These are phyloP conservation scores for Dendrocincla fuliginosa DNA, from an alignment of 2,797 vertebrate species.

Conservation along the genomic window DNA sequence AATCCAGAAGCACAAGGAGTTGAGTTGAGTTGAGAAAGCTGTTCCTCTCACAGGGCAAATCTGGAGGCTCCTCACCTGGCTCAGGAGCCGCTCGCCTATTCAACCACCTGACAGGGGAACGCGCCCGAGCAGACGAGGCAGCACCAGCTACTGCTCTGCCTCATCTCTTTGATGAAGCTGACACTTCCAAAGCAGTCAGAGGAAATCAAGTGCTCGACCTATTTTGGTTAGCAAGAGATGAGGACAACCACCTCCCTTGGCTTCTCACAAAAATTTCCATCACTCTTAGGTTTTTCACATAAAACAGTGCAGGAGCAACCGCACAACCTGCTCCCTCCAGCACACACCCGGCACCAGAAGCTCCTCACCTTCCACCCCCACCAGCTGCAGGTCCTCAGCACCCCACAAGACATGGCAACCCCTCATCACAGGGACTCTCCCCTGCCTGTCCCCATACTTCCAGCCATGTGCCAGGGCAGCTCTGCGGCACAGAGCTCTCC, in stretches of 20 bases:
- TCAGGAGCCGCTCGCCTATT: rapidly evolving
- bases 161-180: neutral
- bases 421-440: neutral
- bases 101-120: neutral
- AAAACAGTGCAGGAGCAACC: neutral
- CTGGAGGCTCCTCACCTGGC: rapidly evolving
- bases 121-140: rapidly evolving
- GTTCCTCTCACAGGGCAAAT: neutral
- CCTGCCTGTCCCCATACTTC: neutral
- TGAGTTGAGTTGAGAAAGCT: neutral
- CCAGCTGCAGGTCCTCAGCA: neutral
- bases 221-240: neutral
- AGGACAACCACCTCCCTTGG: neutral
- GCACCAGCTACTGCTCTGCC: neutral
- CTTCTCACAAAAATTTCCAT: neutral
- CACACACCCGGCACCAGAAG: neutral
- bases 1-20: neutral
- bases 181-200: neutral
- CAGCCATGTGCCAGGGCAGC: neutral
- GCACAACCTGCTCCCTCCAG: neutral
- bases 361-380: rapidly evolving
- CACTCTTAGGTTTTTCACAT: neutral
- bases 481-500: neutral
- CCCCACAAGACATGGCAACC: rapidly evolving
- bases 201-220: neutral